Base-by-base conservation (phyloP, 2,113 vertebrate species). In the Stegastes partitus region DNA sequence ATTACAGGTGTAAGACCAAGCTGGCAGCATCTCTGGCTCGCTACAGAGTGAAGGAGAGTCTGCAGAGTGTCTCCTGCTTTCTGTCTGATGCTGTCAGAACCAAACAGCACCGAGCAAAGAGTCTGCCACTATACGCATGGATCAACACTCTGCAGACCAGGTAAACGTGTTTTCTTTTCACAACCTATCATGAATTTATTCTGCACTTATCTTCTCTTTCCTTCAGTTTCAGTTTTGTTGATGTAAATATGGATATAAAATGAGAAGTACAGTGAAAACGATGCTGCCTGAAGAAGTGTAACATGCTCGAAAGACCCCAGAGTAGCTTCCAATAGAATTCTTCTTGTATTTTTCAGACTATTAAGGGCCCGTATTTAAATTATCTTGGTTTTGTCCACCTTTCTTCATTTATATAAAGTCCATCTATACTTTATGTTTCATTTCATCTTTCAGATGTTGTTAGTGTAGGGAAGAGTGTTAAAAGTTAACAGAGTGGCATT, bases 11-110 rank as follows among this genome's bases (percentile, higher is more conserved):
- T 84, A 97, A 92, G 86, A 98, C 92, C 47, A 98, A 97, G 79
- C 87, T 99, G 87, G 96, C 96, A 68, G 97, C 97, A 0, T 94
- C 97, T 0, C 70, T 98, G 47, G 97, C 97, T 77, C 96, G 96
- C 66, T 96, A 76, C 87, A 96, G 97, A 77, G 96, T 99, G 81
- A 97, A 96, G 81, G 88, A 96, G 0, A 90, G 91, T 56, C 95
- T 97, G 74, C 88, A 90, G 77, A 96, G 95, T n/a, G 87, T 98
- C 72, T 95, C 97, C 9, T 89, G 93, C 26, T 89, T 96, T 82
- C 89, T 99, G 22, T 95, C 96, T 15, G 94, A 96, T 83, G 61
- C 49, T 0, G 47, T 98, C 57, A 92, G 91, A 58, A 95, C 90
- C 51, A 97, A 95, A 88, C 95, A 97, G 31, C 89, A 93, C 62